Percentiles rank a stretch among this genome's conserved stretches.
Evolutionary conservation across 1,140 invertebrate species (phyloP).

Genomic region (Scaptomyza hsui): DNA sequence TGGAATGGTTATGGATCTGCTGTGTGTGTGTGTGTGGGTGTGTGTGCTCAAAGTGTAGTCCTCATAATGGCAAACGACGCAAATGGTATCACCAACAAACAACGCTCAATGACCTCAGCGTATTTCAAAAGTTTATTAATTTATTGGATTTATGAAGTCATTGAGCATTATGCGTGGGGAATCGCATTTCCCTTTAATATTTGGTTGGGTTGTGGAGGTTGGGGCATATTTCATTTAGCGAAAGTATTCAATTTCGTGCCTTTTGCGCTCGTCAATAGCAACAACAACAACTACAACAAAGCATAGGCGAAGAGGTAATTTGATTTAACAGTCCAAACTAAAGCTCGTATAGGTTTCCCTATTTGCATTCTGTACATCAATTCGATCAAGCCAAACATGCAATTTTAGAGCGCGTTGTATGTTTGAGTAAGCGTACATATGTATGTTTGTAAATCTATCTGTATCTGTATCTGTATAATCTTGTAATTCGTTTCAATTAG

Average conservation of each 20-base stretch:
- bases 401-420: constrained; percentile 13
- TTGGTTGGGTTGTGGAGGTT: background rate
- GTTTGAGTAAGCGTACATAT: background rate
- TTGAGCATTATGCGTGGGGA: constrained; percentile 73
- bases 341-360: constrained; percentile 3
- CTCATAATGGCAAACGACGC: constrained; percentile 34
- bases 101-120: constrained; percentile 75
- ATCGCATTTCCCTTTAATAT: constrained; percentile 54
- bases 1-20: constrained; percentile 41
- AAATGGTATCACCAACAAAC: constrained; percentile 17
- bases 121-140: constrained; percentile 82
- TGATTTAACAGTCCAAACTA: constrained; percentile 61
- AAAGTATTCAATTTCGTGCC: constrained; percentile 73
- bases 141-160: constrained; percentile 82
- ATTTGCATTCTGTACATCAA: constrained; percentile 40
- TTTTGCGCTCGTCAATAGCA: constrained; percentile 37
- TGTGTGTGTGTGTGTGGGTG: too few relatives aligned
- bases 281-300: too few relatives aligned
- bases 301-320: constrained; percentile 58
- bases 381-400: constrained; percentile 12
- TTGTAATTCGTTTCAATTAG: constrained; percentile 34
- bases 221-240: constrained; percentile 54
- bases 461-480: background rate
- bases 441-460: background rate
- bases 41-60: background rate